A percentile compares a stretch with the other conserved stretches of the same genome.
Evolutionary conservation across 2,888 invertebrate species (phyloP).

Genomic region (Drosophila helvetica): DNA sequence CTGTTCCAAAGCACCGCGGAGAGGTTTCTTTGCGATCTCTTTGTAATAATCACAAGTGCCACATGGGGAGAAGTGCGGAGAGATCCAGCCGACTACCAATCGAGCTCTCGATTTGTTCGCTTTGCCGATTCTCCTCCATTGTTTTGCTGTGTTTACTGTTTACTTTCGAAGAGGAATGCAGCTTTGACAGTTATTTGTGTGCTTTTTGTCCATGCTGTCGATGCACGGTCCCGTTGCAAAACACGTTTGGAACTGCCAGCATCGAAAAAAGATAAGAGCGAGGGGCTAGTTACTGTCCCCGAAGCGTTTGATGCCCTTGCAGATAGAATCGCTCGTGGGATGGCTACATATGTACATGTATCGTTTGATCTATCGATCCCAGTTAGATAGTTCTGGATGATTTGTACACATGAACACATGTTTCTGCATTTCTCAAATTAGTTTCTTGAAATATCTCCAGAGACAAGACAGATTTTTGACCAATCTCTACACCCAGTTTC

Average conservation of each 20-base stretch:
- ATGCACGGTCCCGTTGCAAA: slow-evolving; percentile 13
- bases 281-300: background rate
- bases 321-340: too few species aligned
- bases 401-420: too few species aligned
- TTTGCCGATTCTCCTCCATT: slow-evolving; percentile 5
- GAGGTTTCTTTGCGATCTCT: background rate
- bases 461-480: too few species aligned
- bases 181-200: slow-evolving; percentile 48
- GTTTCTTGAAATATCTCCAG: too few species aligned
- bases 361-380: too few species aligned
- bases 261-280: slow-evolving; percentile 13
- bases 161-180: slow-evolving; percentile 31
- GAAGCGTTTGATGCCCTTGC: background rate
- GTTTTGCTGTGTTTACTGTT: slow-evolving; percentile 30
- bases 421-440: too few species aligned
- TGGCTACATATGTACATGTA: too few species aligned
- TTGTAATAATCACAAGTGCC: slow-evolving; percentile 23
- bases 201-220: slow-evolving; percentile 31
- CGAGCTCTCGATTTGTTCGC: slow-evolving; percentile 32
- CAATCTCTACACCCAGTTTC: too few species aligned
- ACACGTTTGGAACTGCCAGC: slow-evolving; percentile 14
- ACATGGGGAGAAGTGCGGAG: slow-evolving; percentile 9
- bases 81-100: slow-evolving; percentile 10
- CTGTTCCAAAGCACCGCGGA: background rate
- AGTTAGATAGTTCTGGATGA: too few species aligned